Base-by-base conservation (phyloP, 1,140 invertebrate species). In the Penaeus indicus region DNA sequence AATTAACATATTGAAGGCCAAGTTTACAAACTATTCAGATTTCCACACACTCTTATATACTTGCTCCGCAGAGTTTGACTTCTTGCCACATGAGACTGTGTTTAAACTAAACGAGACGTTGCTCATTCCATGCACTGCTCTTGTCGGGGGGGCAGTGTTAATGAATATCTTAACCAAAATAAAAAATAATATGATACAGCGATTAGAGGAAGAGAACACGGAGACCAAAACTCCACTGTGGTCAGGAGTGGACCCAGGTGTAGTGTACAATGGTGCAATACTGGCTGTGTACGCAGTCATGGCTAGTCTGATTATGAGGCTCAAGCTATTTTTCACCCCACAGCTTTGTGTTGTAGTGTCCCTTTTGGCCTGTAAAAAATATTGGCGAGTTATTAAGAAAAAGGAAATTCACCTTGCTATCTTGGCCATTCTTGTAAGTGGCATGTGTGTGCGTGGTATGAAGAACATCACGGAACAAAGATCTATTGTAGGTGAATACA, bases 1-100 rank as follows among this genome's bases (percentile, higher is more conserved):
- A 69, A 95, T 95, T 91, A 96, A 97, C 90, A 94, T 98, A 69
- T 92, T 97, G 0, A 94, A 93, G 84, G 95, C 96, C 1, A 97
- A 97, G 92, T 95, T 98, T 69, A 95, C 94, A 0, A 93, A 94
- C 90, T 97, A 95, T 92, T 95, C 95, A 91, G 95, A 95, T 91
- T 97, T 97, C 91, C 96, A 97, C 91, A 97, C 96, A 0, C 92
- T 96, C 91, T 93, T 98, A 19, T 98, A 98, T 90, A 97, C 96
- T 0, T 98, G 97, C 93, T 95, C 96, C 3, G 93, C 94, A 1
- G 97, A 97, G 91, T 97, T 97, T 93, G 96, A 97, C 91, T 97
- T 97, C 92, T 91, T 97, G n/a, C 95, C 94, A 2, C 93, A 93
- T 47, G 93, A 93, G 63, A 93, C 94, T 0, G 92, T 94, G 4